A percentile compares a stretch with the other conserved stretches of the same genome.
Conservation (phyloP, 2,113 vertebrate species). For the Epinephelus cyanopodus region DNA sequence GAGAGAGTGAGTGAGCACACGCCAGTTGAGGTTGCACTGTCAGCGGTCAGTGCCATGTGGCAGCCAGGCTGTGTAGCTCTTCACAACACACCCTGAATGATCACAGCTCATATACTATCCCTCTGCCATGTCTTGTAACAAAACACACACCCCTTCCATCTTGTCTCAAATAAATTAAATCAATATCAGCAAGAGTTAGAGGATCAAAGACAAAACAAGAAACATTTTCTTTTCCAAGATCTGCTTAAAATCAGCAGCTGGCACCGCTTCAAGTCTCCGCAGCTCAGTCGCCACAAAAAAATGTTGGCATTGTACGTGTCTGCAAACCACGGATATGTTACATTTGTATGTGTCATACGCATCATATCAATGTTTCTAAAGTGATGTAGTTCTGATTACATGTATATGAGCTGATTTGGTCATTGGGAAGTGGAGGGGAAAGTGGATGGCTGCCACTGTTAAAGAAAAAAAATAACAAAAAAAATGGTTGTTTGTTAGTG, state of each 20-base stretch:
- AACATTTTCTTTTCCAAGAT: conserved; percentile 6
- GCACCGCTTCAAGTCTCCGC: conserved; percentile 11
- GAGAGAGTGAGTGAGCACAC: conserved; percentile 18
- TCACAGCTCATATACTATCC: conserved; percentile 23
- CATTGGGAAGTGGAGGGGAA: too few species aligned
- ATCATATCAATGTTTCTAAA: too few species aligned
- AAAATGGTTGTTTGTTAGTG: background rate
- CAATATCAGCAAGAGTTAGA: conserved; percentile 20
- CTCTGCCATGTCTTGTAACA: conserved; percentile 33
- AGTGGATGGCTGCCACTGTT: too few species aligned
- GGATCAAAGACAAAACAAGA: conserved; percentile 28
- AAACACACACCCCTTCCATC: conserved; percentile 25
- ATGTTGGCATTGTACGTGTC: too few species aligned
- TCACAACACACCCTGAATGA: conserved; percentile 34
- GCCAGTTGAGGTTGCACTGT: conserved; percentile 42
- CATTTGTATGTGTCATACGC: too few species aligned
- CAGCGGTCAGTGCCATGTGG: conserved; percentile 63
- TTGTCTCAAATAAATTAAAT: conserved; percentile 35
- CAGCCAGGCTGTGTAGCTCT: conserved; percentile 27
- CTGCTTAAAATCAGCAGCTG: conserved; percentile 4
- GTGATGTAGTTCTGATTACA: background rate
- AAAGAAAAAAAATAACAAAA: too few species aligned
- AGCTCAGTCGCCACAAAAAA: too few species aligned
- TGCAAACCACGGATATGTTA: too few species aligned
- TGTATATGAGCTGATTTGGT: too few species aligned